Conservation (phyloP, 2,888 invertebrate genomes). For the Caenorhabditis sp. region DNA sequence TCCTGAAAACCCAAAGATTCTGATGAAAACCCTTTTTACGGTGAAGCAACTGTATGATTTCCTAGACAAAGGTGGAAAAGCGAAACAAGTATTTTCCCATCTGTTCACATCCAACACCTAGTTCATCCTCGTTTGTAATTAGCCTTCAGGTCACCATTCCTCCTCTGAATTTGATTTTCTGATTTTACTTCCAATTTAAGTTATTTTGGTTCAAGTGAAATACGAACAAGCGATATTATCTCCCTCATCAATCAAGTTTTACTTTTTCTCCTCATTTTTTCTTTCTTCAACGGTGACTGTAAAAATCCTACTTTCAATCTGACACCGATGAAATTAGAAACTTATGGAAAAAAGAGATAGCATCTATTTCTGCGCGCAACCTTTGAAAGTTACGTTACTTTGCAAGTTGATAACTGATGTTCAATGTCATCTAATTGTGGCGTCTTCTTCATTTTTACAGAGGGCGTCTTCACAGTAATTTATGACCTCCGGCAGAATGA, state of each 20-base stretch:
- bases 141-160: no score
- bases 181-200: neutral
- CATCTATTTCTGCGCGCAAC: slow-evolving; percentile 44
- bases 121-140: neutral
- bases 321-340: neutral
- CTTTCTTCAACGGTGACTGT: neutral
- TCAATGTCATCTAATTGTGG: slow-evolving; percentile 43
- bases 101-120: no score
- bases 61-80: no score
- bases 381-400: slow-evolving; percentile 45
- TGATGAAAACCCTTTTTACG: no score
- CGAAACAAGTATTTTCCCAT: neutral
- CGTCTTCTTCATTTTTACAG: slow-evolving; percentile 4
- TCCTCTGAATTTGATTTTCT: neutral
- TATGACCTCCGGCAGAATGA: slow-evolving; percentile 4
- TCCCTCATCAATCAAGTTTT: slow-evolving; percentile 3
- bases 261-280: neutral
- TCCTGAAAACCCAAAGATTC: no score
- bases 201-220: neutral
- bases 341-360: slow-evolving; percentile 27
- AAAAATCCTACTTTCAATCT: slow-evolving; percentile 9
- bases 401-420: slow-evolving; percentile 51
- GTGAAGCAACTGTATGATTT: no score
- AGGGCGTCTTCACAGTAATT: slow-evolving; percentile 5
- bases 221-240: slow-evolving; percentile 7